phyloP scores from a whole-genome alignment of 2,113 vertebrate genomes.

The Pao palembangensis region DNA sequence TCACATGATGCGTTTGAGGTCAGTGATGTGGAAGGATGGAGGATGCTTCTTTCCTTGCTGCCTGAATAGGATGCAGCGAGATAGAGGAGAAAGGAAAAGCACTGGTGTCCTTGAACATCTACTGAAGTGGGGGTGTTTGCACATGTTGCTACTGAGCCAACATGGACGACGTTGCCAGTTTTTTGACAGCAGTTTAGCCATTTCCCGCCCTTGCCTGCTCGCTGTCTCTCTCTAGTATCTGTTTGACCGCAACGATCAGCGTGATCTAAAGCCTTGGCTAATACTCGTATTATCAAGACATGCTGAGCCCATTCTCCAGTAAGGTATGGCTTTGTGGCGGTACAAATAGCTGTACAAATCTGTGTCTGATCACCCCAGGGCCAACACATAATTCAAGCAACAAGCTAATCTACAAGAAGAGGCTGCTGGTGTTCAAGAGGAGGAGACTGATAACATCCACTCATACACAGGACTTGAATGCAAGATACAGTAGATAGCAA shows the following conservation, averaged over 20 bases:
- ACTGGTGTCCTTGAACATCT: conserved; percentile 3
- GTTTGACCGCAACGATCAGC: conserved; percentile 36
- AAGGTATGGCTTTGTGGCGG: conserved; percentile 60
- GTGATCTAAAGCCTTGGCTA: conserved; percentile 60
- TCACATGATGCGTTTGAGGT: too few relatives aligned
- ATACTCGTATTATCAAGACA: conserved; percentile 54
- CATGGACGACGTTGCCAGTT: conserved; percentile 26
- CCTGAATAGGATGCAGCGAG: conserved; percentile 27
- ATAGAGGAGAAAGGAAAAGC: conserved; percentile 8
- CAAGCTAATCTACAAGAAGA: conserved; percentile 44
- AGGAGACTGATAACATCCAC: conserved; percentile 40
- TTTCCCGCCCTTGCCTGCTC: conserved; percentile 36
- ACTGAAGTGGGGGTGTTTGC: conserved; percentile 27
- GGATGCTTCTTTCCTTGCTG: conserved; percentile 31
- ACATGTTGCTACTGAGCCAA: conserved; percentile 31
- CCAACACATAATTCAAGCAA: conserved; percentile 37
- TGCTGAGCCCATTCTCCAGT: conserved; percentile 38
- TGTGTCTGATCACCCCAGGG: conserved; percentile 52
- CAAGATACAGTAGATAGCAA: conserved; percentile 46
- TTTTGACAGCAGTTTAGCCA: conserved; percentile 17
- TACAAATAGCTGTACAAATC: conserved; percentile 57
- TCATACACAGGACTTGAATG: conserved; percentile 41
- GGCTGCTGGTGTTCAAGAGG: conserved; percentile 42
- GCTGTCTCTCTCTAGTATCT: conserved; percentile 12
- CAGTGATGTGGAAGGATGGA: conserved; percentile 17